Percentiles rank a stretch among this genome's conserved stretches.
Evolutionary conservation across 2,888 invertebrate species (phyloP).

Genomic region (Sacculina carcini): DNA sequence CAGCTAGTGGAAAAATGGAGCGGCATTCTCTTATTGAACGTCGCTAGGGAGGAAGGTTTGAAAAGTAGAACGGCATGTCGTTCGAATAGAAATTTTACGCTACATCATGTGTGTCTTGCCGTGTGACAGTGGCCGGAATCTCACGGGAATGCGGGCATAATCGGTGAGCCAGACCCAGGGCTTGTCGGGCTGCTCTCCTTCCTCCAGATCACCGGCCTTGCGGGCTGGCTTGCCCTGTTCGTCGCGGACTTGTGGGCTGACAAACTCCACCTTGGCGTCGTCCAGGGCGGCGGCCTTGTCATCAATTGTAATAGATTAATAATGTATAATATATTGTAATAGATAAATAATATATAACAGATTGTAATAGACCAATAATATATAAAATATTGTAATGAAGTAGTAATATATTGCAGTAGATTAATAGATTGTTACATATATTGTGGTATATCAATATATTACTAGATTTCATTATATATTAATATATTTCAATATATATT

Average conservation of each 20-base stretch:
- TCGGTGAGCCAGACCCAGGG: constrained; percentile 67
- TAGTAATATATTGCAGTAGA: neutral
- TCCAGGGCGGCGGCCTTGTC: neutral
- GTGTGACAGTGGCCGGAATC: neutral
- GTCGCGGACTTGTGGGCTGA: neutral
- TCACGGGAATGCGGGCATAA: constrained; percentile 46
- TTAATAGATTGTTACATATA: neutral
- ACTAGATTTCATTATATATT: neutral
- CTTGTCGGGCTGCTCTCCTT: constrained; percentile 38
- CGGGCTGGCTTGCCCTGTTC: neutral
- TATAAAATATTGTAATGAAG: too few relatives aligned
- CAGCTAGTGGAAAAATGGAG: too few relatives aligned
- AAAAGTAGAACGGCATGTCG: too few relatives aligned
- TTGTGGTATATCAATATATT: neutral
- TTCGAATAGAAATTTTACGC: too few relatives aligned
- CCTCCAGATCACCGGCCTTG: constrained; percentile 18
- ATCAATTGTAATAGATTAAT: neutral
- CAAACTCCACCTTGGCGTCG: neutral
- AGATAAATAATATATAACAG: neutral
- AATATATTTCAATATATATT: too few relatives aligned
- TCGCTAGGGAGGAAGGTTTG: too few relatives aligned
- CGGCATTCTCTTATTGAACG: too few relatives aligned
- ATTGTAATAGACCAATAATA: neutral
- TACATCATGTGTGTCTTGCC: too few relatives aligned
- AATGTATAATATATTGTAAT: neutral